Evolutionary conservation across 2,888 invertebrate genomes (phyloP), one percentile per base, ranked within the genome.

Genomic region (Spodoptera exigua): DNA sequence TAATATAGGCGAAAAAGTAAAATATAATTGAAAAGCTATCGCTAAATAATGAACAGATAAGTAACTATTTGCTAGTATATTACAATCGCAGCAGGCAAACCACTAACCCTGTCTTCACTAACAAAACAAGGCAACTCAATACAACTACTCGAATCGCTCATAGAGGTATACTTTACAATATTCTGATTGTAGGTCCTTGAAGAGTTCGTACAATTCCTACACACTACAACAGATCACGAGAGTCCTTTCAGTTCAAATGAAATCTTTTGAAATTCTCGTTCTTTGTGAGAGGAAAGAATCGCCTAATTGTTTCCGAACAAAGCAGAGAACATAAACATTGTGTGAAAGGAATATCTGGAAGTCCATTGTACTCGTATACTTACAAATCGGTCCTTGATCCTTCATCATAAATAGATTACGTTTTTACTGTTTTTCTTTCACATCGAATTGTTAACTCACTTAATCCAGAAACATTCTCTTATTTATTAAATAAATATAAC

Each of bases 241-340:
- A 44, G 35, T 41, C 36, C 44, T 71, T 71, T 60, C 40, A 56
- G 34, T 71, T 60, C 40, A 56, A 36, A 18, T 18, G 9, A 62
- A 72, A 52, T 67, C 72, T 60, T 63, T 72, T 39, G 55, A 63
- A 57, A 48, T 41, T 54, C 32, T 18, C 14, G 16, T 73, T 62
- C 57, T 60, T 76, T 72, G 62, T 71, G 46, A 62, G 17, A 16
- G 56, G 37, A 76, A 66, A 67, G 54, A 72, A 72, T 72, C 35
- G 48, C 51, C 44, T 72, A 67, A 76, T 72, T 72, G 68, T 72
- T 72, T 44, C 37, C 39, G 13, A 62, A 70, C 60, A 77, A 77
- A 67, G 67, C 61, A 32, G 27, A 57, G 40, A 56, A 59, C 51
- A 40, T 52, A 58, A 70, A 76, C 56, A 61, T 61, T 52, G 61